phyloP scores from a whole-genome alignment of 1,140 invertebrate genomes.

The Lasioglossum albipes region DNA sequence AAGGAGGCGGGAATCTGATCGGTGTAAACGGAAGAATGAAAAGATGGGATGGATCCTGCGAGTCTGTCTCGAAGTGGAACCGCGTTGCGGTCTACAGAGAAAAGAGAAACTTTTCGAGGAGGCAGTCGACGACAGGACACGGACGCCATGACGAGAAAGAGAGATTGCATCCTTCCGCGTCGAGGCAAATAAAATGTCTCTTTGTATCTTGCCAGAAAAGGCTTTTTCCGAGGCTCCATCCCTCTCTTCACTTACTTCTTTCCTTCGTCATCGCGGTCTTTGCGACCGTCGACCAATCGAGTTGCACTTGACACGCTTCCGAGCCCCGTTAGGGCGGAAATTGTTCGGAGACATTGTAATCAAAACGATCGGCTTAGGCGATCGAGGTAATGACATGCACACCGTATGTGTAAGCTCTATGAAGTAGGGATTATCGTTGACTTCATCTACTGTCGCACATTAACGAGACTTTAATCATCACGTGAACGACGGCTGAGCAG shows the following conservation, averaged over 20 bases:
- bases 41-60: constrained; percentile 15
- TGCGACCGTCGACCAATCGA: neutral
- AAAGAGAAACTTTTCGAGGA: neutral
- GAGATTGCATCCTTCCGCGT: constrained; percentile 26
- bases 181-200: constrained; percentile 36
- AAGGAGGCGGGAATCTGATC: neutral
- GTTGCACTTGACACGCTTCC: constrained; percentile 25
- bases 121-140: constrained; percentile 1
- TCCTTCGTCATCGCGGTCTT: neutral
- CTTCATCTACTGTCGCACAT: neutral
- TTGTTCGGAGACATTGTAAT: constrained; percentile 14
- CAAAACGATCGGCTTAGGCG: neutral
- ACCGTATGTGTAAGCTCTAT: neutral
- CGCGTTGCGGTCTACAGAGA: neutral
- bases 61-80: constrained; percentile 22
- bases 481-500: neutral
- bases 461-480: constrained; percentile 1
- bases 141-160: constrained; percentile 13
- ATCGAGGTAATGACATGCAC: constrained; percentile 23
- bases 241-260: neutral
- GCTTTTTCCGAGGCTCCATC: neutral
- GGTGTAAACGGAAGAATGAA: constrained; percentile 19
- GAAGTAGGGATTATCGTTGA: constrained; percentile 2
- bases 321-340: neutral
- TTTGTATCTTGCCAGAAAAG: constrained; percentile 35